phyloP scores from a whole-genome alignment of 2,113 vertebrate genomes.

The Etheostoma cragini region DNA sequence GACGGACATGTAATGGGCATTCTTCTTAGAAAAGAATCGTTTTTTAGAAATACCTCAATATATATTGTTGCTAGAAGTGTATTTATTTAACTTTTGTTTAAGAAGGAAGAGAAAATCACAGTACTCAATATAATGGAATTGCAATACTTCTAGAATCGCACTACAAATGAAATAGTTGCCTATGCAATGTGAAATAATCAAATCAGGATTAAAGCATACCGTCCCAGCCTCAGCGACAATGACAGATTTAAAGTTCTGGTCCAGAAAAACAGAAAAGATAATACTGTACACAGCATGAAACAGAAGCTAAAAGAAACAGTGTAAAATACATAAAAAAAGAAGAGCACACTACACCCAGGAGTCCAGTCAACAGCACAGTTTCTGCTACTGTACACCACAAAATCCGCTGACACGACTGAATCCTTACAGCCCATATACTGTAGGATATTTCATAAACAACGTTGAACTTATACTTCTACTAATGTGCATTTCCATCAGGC shows the following conservation, averaged over 20 bases:
- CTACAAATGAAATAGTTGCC: too few species aligned
- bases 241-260: neutral
- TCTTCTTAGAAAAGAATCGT: too few species aligned
- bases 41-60: too few species aligned
- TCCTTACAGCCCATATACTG: neutral
- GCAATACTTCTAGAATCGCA: too few species aligned
- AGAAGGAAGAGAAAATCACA: too few species aligned
- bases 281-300: neutral
- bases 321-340: neutral
- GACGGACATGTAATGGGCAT: too few species aligned
- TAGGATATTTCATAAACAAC: neutral
- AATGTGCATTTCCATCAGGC: neutral
- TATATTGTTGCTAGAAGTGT: too few species aligned
- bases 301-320: neutral
- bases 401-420: neutral
- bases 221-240: neutral
- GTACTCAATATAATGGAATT: too few species aligned
- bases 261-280: neutral
- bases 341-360: constrained; percentile 7
- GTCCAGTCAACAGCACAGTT: constrained; percentile 1
- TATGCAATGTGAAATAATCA: too few species aligned
- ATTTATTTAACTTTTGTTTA: too few species aligned
- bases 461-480: neutral
- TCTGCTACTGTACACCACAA: constrained; percentile 2
- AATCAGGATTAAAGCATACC: too few species aligned